Percentiles rank a stretch among this genome's conserved stretches.
Evolutionary conservation across 2,888 invertebrate genomes (phyloP).

Genomic region (Catotricha subobsoleta): DNA sequence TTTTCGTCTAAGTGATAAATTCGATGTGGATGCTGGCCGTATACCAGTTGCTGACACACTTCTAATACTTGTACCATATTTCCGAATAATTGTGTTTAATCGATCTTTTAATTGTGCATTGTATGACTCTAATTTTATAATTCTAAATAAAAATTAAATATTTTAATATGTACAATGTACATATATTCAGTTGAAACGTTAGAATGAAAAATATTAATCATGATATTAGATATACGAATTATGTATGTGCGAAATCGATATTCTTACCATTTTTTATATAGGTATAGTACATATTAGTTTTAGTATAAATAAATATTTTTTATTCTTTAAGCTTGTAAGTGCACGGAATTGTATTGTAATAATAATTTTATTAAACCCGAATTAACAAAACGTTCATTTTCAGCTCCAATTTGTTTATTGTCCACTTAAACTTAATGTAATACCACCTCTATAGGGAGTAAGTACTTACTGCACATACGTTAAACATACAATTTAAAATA

Average conservation of each 20-base stretch:
- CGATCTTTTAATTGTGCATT: constrained; percentile 4
- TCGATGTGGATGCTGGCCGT: background rate
- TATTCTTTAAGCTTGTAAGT: too few species aligned
- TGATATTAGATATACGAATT: too few species aligned
- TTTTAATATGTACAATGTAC: background rate
- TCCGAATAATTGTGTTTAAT: background rate
- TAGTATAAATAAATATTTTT: too few species aligned
- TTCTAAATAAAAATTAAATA: constrained; percentile 1
- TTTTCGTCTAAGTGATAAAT: constrained; percentile 1
- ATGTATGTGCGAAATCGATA: too few species aligned
- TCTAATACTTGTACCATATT: background rate
- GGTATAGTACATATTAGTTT: too few species aligned
- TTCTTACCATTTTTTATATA: too few species aligned
- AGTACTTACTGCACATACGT: background rate
- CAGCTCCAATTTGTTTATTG: too few species aligned
- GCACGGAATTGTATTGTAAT: too few species aligned
- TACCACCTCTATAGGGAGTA: too few species aligned
- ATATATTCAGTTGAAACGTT: background rate
- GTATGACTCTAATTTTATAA: constrained; percentile 3
- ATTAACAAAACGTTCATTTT: too few species aligned
- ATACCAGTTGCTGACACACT: background rate
- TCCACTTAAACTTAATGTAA: too few species aligned
- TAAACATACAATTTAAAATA: background rate
- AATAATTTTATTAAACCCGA: too few species aligned
- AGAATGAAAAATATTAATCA: background rate